Evolutionary conservation across 2,888 invertebrate species (phyloP).

Genomic region (Lasioglossum lativentre): DNA sequence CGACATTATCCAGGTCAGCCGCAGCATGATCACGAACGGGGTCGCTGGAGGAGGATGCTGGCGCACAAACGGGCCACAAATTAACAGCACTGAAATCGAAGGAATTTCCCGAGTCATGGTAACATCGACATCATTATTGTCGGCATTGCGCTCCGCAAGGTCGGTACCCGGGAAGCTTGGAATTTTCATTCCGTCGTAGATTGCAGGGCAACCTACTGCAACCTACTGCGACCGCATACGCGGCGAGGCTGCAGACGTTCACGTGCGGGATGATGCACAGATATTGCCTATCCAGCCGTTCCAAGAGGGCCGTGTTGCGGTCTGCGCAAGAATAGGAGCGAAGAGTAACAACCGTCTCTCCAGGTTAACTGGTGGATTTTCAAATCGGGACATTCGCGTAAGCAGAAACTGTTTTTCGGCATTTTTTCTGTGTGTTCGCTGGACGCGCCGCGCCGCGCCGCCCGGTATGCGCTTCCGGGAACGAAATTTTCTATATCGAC

Average conservation of each 20-base stretch:
- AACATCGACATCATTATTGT: constrained; percentile 62
- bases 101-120: not conserved
- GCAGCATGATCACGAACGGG: not conserved
- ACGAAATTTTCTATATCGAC: constrained; percentile 44
- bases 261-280: constrained; percentile 54
- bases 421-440: not conserved
- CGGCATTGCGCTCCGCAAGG: constrained; percentile 53
- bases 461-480: not conserved
- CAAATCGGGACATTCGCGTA: constrained; percentile 35
- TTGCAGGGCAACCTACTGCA: constrained; percentile 56
- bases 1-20: not conserved
- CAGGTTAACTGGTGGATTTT: constrained; percentile 35
- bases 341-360: constrained; percentile 9
- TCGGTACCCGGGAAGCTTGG: constrained; percentile 40
- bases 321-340: constrained; percentile 21
- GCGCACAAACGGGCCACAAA: constrained; percentile 15
- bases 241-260: constrained; percentile 33
- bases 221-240: constrained; percentile 39
- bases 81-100: constrained; percentile 36
- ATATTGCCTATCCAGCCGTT: constrained; percentile 47
- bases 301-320: constrained; percentile 19
- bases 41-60: not conserved
- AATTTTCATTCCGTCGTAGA: constrained; percentile 74
- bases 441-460: not conserved
- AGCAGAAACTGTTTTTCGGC: not conserved